Evolutionary conservation across 2,797 vertebrate species (phyloP).

Genomic region (Parotocinclus haroldoi): DNA sequence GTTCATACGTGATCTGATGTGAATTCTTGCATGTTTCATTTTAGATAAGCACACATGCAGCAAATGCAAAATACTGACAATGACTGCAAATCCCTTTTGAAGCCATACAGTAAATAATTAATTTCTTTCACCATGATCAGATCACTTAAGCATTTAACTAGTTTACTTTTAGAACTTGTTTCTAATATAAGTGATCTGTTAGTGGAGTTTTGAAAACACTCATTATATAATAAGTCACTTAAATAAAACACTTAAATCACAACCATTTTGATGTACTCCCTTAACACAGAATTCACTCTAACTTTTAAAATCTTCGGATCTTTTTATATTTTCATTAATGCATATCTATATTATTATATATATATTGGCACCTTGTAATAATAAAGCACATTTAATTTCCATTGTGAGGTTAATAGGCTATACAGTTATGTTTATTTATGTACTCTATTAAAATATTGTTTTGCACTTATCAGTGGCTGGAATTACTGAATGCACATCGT

Average conservation of each 20-base stretch:
- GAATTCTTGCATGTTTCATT: conserved; percentile 22
- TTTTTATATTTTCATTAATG: too few species aligned
- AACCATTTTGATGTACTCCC: too few species aligned
- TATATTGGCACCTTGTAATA: too few species aligned
- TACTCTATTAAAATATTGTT: too few species aligned
- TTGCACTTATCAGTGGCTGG: background rate
- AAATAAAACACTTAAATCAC: too few species aligned
- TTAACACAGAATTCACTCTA: too few species aligned
- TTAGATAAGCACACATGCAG: conserved; percentile 31
- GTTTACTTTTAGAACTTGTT: background rate
- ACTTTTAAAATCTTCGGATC: too few species aligned
- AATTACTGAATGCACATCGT: conserved; percentile 29
- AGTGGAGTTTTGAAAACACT: conserved; percentile 28
- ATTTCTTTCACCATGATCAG: conserved; percentile 44
- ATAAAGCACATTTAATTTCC: too few species aligned
- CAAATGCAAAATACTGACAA: conserved; percentile 33
- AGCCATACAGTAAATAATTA: conserved; percentile 31
- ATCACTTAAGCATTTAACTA: conserved; percentile 49
- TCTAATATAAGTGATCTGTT: conserved; percentile 41
- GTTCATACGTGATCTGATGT: too few species aligned
- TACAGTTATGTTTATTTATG: too few species aligned
- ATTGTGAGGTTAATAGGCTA: too few species aligned
- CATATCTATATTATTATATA: too few species aligned
- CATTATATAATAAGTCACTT: conserved; percentile 24
- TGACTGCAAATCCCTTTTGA: conserved; percentile 36